Conservation (phyloP, 2,113 vertebrate species). For the Narcine bancroftii region DNA sequence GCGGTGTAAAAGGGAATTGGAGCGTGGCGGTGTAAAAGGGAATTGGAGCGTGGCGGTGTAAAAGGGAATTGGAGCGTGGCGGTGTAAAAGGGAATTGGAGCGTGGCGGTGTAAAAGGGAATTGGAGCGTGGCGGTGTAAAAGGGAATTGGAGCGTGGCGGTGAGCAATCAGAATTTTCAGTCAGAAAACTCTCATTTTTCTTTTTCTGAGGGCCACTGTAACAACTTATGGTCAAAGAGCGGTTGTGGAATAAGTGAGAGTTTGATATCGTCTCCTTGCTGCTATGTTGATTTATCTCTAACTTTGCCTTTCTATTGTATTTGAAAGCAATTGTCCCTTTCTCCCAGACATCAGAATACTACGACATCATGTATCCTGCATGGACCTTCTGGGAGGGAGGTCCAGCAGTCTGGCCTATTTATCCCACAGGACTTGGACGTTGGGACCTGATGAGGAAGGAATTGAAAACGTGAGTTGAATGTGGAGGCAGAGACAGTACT, state of each 20-base stretch:
- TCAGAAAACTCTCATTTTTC: background rate
- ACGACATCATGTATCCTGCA: slow-evolving; percentile 95
- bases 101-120: no score
- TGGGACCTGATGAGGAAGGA: slow-evolving; percentile 95
- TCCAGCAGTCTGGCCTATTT: slow-evolving; percentile 96
- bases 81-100: no score
- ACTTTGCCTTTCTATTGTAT: background rate
- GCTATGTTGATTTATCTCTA: background rate
- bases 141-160: no score
- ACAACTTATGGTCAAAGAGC: background rate
- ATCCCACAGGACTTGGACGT: slow-evolving; percentile 87
- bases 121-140: no score
- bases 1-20: no score
- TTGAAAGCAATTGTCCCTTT: background rate
- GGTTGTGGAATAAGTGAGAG: background rate
- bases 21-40: no score
- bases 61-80: no score
- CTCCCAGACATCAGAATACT: slow-evolving; percentile 77
- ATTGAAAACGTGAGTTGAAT: slow-evolving; percentile 64
- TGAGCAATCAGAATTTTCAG: no score
- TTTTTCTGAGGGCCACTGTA: background rate
- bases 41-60: no score
- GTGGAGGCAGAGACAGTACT: background rate
- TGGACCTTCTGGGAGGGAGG: slow-evolving; percentile 99
- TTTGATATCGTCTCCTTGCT: no score